Percentiles rank a stretch among this genome's conserved stretches.
Conservation (phyloP, 1,140 invertebrate genomes). For the Hyposmocoma kahamanoa region DNA sequence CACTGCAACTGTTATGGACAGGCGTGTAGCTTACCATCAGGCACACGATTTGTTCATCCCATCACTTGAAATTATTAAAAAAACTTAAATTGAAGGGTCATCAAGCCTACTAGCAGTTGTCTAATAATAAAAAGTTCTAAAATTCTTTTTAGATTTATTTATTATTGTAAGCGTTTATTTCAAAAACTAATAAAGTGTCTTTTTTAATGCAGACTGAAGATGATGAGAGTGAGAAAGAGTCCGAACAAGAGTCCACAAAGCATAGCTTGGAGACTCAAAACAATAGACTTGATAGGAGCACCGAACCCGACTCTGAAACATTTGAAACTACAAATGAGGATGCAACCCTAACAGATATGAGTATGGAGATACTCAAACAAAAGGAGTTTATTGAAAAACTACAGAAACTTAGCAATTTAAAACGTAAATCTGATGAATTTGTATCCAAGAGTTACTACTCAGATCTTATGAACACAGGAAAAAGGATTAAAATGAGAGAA, state of each 20-base stretch:
- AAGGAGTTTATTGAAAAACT: conserved; percentile 62
- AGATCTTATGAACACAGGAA: conserved; percentile 50
- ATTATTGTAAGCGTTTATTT: too few species aligned
- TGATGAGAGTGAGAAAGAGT: conserved; percentile 36
- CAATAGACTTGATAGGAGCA: conserved; percentile 41
- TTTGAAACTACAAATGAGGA: conserved; percentile 44
- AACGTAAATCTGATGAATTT: conserved; percentile 68
- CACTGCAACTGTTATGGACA: too few species aligned
- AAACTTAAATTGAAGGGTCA: too few species aligned
- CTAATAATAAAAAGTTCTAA: too few species aligned
- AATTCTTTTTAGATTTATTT: too few species aligned
- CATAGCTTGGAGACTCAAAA: conserved; percentile 34
- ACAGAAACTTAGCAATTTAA: conserved; percentile 59
- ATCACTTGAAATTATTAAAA: too few species aligned
- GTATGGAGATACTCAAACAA: conserved; percentile 52
- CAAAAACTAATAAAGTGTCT: too few species aligned
- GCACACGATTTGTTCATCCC: too few species aligned
- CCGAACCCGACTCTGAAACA: conserved; percentile 44
- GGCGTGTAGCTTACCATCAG: too few species aligned
- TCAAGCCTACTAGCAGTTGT: too few species aligned
- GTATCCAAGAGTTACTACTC: conserved; percentile 59
- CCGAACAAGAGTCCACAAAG: conserved; percentile 48
- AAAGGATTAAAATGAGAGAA: conserved; percentile 58
- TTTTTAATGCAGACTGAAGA: conserved; percentile 61
- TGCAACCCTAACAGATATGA: conserved; percentile 35